A percentile compares a stretch with the other conserved stretches of the same genome.
phyloP scores from a whole-genome alignment of 2,797 vertebrate species.

The Lepus townsendii region DNA sequence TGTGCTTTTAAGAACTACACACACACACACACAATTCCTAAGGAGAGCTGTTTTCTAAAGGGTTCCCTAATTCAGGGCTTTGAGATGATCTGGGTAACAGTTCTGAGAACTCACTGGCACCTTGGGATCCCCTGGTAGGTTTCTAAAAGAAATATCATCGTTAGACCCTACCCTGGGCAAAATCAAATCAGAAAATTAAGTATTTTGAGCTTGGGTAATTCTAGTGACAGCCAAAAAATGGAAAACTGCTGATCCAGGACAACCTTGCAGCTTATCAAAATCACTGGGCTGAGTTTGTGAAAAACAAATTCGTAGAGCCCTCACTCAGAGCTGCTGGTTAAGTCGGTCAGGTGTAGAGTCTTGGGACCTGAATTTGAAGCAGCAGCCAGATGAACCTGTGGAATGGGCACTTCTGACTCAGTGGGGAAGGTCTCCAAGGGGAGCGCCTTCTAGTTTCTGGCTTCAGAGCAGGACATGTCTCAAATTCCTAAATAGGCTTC shows the following conservation, averaged over 20 bases:
- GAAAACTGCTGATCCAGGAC: not conserved
- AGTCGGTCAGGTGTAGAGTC: not conserved
- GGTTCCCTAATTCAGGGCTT: not conserved
- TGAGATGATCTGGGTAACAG: not conserved
- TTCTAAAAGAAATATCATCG: not conserved
- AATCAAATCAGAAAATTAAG: conserved; percentile 5
- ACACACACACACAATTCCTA: not conserved
- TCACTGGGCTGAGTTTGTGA: not conserved
- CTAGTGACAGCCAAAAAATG: conserved; percentile 15
- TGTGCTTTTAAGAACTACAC: not conserved
- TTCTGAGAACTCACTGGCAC: not conserved
- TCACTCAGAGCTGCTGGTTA: not conserved
- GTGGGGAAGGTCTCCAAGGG: not conserved
- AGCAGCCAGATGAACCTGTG: not conserved
- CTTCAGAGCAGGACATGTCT: not conserved
- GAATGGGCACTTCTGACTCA: not conserved
- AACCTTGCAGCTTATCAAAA: not conserved
- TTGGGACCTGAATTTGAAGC: not conserved
- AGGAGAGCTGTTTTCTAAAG: not conserved
- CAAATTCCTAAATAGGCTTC: not conserved
- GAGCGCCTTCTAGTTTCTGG: not conserved
- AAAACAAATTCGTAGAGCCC: not conserved
- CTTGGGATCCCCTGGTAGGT: not conserved
- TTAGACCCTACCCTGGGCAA: not conserved
- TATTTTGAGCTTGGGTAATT: not conserved